phyloP scores from a whole-genome alignment of 2,797 vertebrate genomes.

The Lagodon rhomboides region DNA sequence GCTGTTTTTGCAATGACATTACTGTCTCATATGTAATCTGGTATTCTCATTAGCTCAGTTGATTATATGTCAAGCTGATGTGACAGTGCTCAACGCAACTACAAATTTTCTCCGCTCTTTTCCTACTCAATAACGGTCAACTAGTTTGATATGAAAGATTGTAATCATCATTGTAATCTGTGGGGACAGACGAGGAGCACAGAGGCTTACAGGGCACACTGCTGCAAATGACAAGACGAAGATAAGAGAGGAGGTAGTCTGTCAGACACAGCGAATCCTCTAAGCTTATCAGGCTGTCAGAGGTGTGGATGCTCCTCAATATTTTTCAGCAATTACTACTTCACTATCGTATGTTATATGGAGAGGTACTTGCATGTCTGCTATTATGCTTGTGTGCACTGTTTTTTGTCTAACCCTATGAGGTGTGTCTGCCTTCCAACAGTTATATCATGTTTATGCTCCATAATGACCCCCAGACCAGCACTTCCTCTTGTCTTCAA shows the following conservation, averaged over 20 bases:
- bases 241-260: slow-evolving; percentile 24
- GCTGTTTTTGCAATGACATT: background rate
- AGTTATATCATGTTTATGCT: slow-evolving; percentile 41
- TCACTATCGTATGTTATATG: background rate
- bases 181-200: slow-evolving; percentile 22
- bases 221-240: slow-evolving; percentile 42
- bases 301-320: slow-evolving; percentile 11
- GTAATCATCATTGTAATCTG: slow-evolving; percentile 34
- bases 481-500: slow-evolving; percentile 44
- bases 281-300: slow-evolving; percentile 29
- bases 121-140: slow-evolving; percentile 28
- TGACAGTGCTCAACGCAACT: slow-evolving; percentile 3
- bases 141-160: slow-evolving; percentile 40
- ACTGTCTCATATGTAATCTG: background rate
- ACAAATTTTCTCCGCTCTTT: slow-evolving; percentile 18
- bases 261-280: slow-evolving; percentile 31
- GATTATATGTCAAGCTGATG: slow-evolving; percentile 17
- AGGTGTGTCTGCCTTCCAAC: slow-evolving; percentile 9
- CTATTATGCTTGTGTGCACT: slow-evolving; percentile 13
- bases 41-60: background rate
- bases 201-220: slow-evolving; percentile 12
- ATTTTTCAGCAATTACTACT: slow-evolving; percentile 7
- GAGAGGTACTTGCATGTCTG: slow-evolving; percentile 7
- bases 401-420: slow-evolving; percentile 19
- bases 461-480: slow-evolving; percentile 38